Percentiles rank a stretch among this genome's conserved stretches.
These are phyloP conservation scores for Subacronicta megacephala DNA, from an alignment of 2,888 invertebrate species.

Conservation along the genomic window DNA sequence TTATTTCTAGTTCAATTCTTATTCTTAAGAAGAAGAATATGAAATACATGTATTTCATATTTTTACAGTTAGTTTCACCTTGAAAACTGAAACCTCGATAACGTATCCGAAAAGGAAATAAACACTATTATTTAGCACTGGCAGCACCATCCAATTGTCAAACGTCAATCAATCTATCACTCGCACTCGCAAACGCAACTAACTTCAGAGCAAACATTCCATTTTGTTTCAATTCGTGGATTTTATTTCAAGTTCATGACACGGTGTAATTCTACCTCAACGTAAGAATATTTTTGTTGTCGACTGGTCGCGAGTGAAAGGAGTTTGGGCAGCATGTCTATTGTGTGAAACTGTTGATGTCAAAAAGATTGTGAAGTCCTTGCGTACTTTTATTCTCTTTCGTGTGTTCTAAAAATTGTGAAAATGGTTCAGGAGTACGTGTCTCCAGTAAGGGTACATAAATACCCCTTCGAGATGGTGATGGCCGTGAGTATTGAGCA, in stretches of 20 bases:
- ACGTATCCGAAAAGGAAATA: constrained; percentile 11
- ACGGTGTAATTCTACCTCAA: constrained; percentile 67
- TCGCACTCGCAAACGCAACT: constrained; percentile 41
- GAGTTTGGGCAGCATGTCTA: constrained; percentile 75
- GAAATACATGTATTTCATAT: not conserved
- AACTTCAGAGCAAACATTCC: constrained; percentile 73
- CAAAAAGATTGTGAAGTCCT: constrained; percentile 70
- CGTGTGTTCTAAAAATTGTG: constrained; percentile 63
- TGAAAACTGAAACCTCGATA: not conserved
- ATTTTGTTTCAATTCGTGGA: constrained; percentile 69
- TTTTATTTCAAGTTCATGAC: constrained; percentile 73
- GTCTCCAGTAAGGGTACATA: constrained; percentile 98
- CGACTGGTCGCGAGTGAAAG: constrained; percentile 76
- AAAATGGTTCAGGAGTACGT: constrained; percentile 98
- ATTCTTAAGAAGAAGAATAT: no score
- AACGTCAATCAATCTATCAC: constrained; percentile 48
- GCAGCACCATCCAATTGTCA: constrained; percentile 41
- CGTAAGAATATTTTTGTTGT: constrained; percentile 74
- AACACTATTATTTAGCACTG: constrained; percentile 21
- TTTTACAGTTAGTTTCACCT: not conserved
- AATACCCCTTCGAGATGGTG: constrained; percentile 98
- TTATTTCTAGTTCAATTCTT: no score
- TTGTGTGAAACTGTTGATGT: constrained; percentile 70
- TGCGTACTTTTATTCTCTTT: constrained; percentile 70
- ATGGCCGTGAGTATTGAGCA: constrained; percentile 94